Evolutionary conservation across 2,113 vertebrate genomes (phyloP).

Genomic region (Sus scrofa): T2T-Sscrofa CM000819.6:90979001-90979500

Average conservation of each 20-base stretch:
- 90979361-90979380: slow-evolving; percentile 17
- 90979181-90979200: not conserved
- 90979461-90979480: not conserved
- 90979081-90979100: fast-evolving
- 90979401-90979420: not conserved
- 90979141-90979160: not conserved
- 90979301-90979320: slow-evolving; percentile 41
- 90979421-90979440: slow-evolving; percentile 15
- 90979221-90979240: not conserved
- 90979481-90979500: not conserved
- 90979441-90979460: not conserved
- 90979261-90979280: not conserved
- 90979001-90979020: not conserved
- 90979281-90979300: not conserved
- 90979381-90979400: not conserved
- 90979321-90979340: slow-evolving; percentile 22
- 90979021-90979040: not conserved
- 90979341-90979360: slow-evolving; percentile 33
- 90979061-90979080: not conserved
- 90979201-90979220: not conserved
- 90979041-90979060: not conserved
- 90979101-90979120: not conserved
- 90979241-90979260: not conserved
- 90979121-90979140: not conserved
- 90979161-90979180: not conserved